Conservation (phyloP, 2,797 vertebrate genomes). For the Sebastolobus altivelis region DNA sequence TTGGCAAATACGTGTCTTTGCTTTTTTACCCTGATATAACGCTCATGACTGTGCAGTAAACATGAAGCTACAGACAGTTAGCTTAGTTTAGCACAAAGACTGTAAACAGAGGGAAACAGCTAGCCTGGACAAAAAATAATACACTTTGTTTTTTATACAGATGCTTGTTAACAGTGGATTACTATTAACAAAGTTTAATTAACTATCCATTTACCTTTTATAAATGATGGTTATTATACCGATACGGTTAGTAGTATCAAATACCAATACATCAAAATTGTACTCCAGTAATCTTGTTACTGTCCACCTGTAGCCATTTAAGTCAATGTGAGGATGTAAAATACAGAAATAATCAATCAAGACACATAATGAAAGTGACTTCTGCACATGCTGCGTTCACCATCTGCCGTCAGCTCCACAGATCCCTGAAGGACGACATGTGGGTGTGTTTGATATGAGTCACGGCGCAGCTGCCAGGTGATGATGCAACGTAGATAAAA, state of each 20-base stretch:
- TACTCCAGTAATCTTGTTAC: neutral
- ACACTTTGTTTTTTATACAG: no score
- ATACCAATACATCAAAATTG: neutral
- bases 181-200: no score
- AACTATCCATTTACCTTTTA: no score
- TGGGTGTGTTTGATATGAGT: conserved; percentile 43
- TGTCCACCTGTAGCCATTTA: neutral
- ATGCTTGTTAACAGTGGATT: no score
- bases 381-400: conserved; percentile 9
- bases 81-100: no score
- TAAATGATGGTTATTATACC: no score
- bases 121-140: no score
- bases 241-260: neutral
- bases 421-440: conserved; percentile 20
- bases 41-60: no score
- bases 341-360: conserved; percentile 12
- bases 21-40: no score
- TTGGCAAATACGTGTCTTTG: no score
- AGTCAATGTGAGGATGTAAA: neutral
- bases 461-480: conserved; percentile 21
- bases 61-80: no score
- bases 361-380: conserved; percentile 17
- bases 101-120: no score
- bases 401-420: conserved; percentile 51
- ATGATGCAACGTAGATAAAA: neutral